phyloP scores from a whole-genome alignment of 2,113 vertebrate species.

The Tragelaphus scriptus region DNA sequence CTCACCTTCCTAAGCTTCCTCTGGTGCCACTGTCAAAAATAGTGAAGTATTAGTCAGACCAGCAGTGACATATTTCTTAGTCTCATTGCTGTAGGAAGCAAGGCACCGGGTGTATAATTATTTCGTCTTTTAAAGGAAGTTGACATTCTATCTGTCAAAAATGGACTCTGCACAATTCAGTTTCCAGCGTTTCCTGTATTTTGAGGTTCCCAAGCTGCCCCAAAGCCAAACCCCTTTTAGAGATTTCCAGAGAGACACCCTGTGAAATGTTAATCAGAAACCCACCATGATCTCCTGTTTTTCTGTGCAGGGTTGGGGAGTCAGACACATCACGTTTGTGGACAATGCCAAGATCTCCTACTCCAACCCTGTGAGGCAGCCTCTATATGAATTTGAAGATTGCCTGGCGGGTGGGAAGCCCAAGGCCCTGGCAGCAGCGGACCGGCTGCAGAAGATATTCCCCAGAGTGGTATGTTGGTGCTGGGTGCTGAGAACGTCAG shows the following conservation, averaged over 20 bases:
- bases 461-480: constrained; percentile 91
- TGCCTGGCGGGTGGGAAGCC: constrained; percentile 92
- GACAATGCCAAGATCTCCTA: constrained; percentile 99
- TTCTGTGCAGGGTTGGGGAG: constrained; percentile 92
- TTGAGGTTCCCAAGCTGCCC: neutral
- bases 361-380: constrained; percentile 97
- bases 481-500: neutral
- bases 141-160: constrained; percentile 1
- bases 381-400: constrained; percentile 97
- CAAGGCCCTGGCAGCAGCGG: constrained; percentile 93
- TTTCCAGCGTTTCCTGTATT: constrained; percentile 2
- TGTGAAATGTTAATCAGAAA: neutral
- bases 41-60: neutral
- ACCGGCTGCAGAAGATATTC: constrained; percentile 94
- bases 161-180: neutral
- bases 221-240: neutral
- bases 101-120: neutral
- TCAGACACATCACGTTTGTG: constrained; percentile 96
- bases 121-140: constrained; percentile 10
- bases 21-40: neutral
- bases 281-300: neutral
- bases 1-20: neutral
- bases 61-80: neutral
- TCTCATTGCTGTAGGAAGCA: neutral
- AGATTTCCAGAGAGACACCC: neutral